These are phyloP conservation scores for Herpailurus yagouaroundi DNA, from an alignment of 2,113 vertebrate species.

Conservation along the genomic window DNA sequence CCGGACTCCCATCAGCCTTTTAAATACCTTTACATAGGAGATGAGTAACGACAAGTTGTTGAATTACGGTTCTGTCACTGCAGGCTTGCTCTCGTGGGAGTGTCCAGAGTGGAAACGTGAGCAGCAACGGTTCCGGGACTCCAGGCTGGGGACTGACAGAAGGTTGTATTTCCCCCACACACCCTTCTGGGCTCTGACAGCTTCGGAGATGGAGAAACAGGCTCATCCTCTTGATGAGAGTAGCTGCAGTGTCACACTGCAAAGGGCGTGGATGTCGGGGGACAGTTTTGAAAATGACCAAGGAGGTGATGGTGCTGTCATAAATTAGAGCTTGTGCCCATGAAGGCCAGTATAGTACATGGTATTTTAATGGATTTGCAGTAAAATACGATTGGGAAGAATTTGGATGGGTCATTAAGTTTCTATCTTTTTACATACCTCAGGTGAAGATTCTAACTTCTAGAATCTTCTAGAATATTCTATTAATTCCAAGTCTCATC, in stretches of 20 bases:
- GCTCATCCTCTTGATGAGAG: rapidly evolving
- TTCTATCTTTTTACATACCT: neutral
- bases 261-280: neutral
- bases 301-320: neutral
- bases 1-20: neutral
- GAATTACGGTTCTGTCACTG: no score
- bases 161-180: neutral
- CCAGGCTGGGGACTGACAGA: no score
- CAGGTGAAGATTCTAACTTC: neutral
- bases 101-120: rapidly evolving
- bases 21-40: neutral
- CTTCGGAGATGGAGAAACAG: neutral
- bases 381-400: neutral
- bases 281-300: neutral
- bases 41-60: rapidly evolving
- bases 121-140: no score
- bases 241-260: rapidly evolving
- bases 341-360: no score
- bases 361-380: neutral
- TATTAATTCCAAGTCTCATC: neutral
- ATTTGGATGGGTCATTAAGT: neutral
- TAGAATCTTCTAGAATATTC: no score
- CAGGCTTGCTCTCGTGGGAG: neutral
- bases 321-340: neutral
- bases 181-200: no score